Evolutionary conservation across 2,113 vertebrate species (phyloP).

Genomic region (Emydocephalus ijimae): DNA sequence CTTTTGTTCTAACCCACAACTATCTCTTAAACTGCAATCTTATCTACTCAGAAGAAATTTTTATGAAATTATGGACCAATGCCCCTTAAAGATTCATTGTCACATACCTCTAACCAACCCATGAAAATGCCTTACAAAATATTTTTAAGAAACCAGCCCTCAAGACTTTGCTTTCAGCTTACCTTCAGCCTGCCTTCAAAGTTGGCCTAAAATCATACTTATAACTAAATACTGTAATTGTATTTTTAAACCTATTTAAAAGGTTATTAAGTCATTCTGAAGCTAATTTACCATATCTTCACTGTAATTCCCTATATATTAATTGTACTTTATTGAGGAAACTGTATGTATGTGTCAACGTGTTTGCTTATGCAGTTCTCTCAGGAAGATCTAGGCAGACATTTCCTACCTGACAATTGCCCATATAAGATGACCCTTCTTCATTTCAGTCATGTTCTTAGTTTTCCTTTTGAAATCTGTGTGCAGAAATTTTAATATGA

Average conservation of each 20-base stretch:
- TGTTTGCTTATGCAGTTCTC: neutral
- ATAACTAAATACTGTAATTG: neutral
- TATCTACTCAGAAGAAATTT: neutral
- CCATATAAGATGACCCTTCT: neutral
- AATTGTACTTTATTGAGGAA: neutral
- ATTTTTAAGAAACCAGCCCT: neutral
- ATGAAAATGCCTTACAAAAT: neutral
- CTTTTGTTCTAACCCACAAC: neutral
- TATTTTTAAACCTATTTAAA: neutral
- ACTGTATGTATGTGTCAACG: neutral
- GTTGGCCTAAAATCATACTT: neutral
- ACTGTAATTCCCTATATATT: neutral
- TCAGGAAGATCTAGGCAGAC: neutral
- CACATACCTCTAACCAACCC: neutral
- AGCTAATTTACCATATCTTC: neutral
- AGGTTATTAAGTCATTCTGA: neutral
- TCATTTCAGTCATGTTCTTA: neutral
- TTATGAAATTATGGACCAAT: neutral
- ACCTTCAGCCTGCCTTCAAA: neutral
- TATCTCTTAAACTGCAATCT: neutral
- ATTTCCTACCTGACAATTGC: neutral
- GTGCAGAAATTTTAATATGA: neutral
- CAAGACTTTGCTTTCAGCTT: neutral
- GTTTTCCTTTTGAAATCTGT: neutral
- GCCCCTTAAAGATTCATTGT: neutral